These are phyloP conservation scores for Siderastrea radians DNA, from an alignment of 92 coral and sea anemone species.

Conservation along the genomic window DNA sequence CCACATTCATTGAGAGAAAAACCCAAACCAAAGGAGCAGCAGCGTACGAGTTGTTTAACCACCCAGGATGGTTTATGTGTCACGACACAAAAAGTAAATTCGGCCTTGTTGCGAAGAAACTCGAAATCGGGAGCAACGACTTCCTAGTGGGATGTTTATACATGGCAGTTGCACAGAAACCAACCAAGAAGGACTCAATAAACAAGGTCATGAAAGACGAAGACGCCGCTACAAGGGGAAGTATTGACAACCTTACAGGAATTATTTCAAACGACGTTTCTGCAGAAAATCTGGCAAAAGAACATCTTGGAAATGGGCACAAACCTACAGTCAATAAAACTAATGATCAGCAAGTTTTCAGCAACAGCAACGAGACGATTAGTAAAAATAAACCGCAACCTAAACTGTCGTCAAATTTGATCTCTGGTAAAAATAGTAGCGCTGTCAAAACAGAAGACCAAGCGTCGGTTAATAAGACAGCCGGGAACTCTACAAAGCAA, in stretches of 20 bases:
- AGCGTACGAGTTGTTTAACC: slow-evolving; percentile 85
- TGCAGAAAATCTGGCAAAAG: slow-evolving; percentile 14
- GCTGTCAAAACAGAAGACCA: not conserved
- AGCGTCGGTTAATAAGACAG: not conserved
- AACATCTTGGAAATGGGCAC: not conserved
- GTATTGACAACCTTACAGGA: slow-evolving; percentile 24
- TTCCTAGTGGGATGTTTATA: slow-evolving; percentile 87
- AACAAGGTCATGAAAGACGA: not conserved
- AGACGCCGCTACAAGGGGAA: not conserved
- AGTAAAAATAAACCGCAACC: not conserved
- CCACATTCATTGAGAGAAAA: slow-evolving; percentile 84
- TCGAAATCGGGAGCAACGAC: slow-evolving; percentile 78
- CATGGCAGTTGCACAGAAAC: slow-evolving; percentile 52
- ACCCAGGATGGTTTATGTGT: slow-evolving; percentile 94
- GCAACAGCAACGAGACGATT: not conserved
- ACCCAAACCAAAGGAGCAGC: slow-evolving; percentile 78
- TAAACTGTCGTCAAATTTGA: not conserved
- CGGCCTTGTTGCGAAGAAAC: slow-evolving; percentile 75
- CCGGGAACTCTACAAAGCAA: slow-evolving; percentile 3
- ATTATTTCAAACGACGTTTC: slow-evolving; percentile 42
- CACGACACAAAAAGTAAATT: slow-evolving; percentile 77
- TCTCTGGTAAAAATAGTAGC: not conserved
- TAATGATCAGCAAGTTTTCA: not conserved
- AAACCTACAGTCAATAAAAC: not conserved
- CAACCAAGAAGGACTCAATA: slow-evolving; percentile 3